These are phyloP conservation scores for Ecdyonurus torrentis DNA, from an alignment of 2,888 invertebrate species.

Conservation along the genomic window DNA sequence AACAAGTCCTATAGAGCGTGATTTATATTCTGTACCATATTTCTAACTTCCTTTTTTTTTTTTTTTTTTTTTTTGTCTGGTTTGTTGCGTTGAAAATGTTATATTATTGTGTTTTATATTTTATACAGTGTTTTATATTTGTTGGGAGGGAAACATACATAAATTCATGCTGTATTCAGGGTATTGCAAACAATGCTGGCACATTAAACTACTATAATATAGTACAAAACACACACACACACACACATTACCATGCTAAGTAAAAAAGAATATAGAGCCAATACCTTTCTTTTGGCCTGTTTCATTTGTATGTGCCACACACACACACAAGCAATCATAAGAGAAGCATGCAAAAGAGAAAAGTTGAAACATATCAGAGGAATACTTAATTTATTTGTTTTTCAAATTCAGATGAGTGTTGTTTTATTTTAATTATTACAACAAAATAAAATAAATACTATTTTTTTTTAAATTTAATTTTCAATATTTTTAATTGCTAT, in stretches of 20 bases:
- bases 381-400: constrained; percentile 12
- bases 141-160: not conserved
- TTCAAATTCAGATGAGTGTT: constrained; percentile 6
- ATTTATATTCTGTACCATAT: too few relatives aligned
- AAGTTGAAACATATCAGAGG: constrained; percentile 25
- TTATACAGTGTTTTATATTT: too few relatives aligned
- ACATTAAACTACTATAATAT: not conserved
- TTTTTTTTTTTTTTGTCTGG: too few relatives aligned
- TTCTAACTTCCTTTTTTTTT: too few relatives aligned
- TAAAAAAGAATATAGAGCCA: constrained; percentile 29
- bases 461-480: too few relatives aligned
- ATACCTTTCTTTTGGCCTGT: constrained; percentile 50
- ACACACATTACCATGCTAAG: constrained; percentile 23
- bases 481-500: too few relatives aligned
- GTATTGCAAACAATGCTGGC: not conserved
- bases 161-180: not conserved
- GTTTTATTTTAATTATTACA: too few relatives aligned
- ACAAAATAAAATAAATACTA: too few relatives aligned
- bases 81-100: too few relatives aligned
- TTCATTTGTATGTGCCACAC: constrained; percentile 39
- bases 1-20: too few relatives aligned
- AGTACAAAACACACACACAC: not conserved
- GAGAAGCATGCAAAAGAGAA: constrained; percentile 48
- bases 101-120: too few relatives aligned
- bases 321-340: constrained; percentile 57